Evolutionary conservation across 2,888 invertebrate genomes (phyloP).

Genomic region (Dicycla oo): DNA sequence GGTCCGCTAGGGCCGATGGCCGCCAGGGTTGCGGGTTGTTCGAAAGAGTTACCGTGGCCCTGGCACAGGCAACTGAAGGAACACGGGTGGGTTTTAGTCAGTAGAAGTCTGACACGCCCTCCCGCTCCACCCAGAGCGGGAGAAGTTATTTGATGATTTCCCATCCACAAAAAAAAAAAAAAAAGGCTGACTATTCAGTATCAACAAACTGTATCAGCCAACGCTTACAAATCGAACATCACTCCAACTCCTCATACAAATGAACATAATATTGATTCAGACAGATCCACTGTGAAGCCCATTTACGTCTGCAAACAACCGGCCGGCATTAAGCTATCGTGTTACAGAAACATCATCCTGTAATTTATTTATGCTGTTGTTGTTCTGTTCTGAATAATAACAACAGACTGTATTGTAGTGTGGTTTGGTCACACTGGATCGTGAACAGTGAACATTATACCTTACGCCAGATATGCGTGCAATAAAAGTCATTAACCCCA

Average conservation of each 20-base stretch:
- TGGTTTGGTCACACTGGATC: slow-evolving; percentile 14
- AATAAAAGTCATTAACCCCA: too few species aligned
- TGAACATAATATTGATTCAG: slow-evolving; percentile 48
- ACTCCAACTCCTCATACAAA: slow-evolving; percentile 15
- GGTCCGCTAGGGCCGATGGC: too few species aligned
- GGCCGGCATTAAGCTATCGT: slow-evolving; percentile 28
- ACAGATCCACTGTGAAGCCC: slow-evolving; percentile 34
- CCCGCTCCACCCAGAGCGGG: too few species aligned
- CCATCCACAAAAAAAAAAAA: too few species aligned
- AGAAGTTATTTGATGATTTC: too few species aligned
- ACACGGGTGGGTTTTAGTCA: too few species aligned
- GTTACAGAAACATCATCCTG: slow-evolving; percentile 33
- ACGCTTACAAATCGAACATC: slow-evolving; percentile 30
- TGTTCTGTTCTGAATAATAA: slow-evolving; percentile 11
- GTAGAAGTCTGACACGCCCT: too few species aligned
- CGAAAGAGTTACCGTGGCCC: too few species aligned
- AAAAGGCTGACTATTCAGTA: slow-evolving; percentile 10
- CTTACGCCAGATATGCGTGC: too few species aligned
- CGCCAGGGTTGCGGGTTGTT: too few species aligned
- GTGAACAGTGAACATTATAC: background rate
- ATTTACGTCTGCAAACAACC: slow-evolving; percentile 52
- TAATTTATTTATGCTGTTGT: slow-evolving; percentile 38
- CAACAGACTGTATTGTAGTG: slow-evolving; percentile 10
- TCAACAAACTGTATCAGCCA: background rate
- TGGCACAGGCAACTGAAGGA: too few species aligned